phyloP scores from a whole-genome alignment of 2,797 vertebrate genomes.

The Allobates femoralis region DNA sequence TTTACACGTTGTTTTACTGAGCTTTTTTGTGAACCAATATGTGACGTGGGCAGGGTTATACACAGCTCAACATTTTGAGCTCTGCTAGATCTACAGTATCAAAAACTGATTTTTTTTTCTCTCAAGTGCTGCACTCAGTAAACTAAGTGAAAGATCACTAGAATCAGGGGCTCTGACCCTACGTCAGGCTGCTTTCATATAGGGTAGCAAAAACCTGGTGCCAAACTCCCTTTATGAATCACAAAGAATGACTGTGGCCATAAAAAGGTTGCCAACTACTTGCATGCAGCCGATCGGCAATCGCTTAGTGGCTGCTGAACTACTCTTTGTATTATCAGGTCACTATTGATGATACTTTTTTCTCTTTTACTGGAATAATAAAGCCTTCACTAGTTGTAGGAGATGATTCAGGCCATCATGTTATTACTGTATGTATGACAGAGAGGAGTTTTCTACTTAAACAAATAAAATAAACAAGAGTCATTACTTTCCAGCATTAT shows the following conservation, averaged over 20 bases:
- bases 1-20: too few species aligned
- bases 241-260: not conserved
- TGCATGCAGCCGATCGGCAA: not conserved
- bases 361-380: not conserved
- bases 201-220: too few species aligned
- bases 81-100: too few species aligned
- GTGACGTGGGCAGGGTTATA: too few species aligned
- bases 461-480: slow-evolving; percentile 35
- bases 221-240: too few species aligned
- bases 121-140: too few species aligned
- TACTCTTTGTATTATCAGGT: not conserved
- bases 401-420: slow-evolving; percentile 11
- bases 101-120: too few species aligned
- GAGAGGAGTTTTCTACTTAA: not conserved
- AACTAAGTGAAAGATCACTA: too few species aligned
- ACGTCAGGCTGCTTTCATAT: too few species aligned
- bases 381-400: not conserved
- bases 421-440: not conserved
- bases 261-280: not conserved
- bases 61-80: too few species aligned
- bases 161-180: too few species aligned
- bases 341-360: not conserved
- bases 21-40: too few species aligned
- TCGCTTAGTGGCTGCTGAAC: not conserved
- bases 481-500: slow-evolving; percentile 32